A percentile compares a stretch with the other conserved stretches of the same genome.
These are phyloP conservation scores for Murina feae DNA, from an alignment of 2,113 vertebrate species.

Conservation along the genomic window DNA sequence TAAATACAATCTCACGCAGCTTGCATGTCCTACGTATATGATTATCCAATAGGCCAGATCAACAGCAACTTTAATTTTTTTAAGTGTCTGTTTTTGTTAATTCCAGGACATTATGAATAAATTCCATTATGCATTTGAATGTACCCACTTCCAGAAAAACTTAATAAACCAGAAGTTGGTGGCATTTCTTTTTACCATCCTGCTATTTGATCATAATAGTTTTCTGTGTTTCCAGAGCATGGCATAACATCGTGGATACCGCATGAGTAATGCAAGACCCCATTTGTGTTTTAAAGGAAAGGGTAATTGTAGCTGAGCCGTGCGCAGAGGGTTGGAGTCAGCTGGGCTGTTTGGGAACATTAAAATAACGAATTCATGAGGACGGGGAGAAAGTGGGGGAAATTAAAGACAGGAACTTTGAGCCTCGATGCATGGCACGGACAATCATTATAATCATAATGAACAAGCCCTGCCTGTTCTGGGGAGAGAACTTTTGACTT, in stretches of 20 bases:
- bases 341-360: background rate
- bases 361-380: background rate
- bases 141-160: conserved; percentile 75
- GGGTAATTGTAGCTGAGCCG: background rate
- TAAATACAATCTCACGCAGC: background rate
- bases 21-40: background rate
- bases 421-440: background rate
- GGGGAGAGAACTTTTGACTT: background rate
- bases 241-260: conserved; percentile 51
- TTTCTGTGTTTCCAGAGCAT: conserved; percentile 74
- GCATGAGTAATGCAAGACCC: conserved; percentile 36
- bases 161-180: conserved; percentile 58
- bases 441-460: background rate
- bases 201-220: conserved; percentile 55
- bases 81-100: background rate
- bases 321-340: background rate
- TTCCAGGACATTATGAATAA: conserved; percentile 72
- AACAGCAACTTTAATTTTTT: background rate
- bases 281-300: background rate
- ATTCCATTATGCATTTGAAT: conserved; percentile 73
- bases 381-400: background rate
- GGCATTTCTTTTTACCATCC: conserved; percentile 66
- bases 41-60: background rate
- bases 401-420: no score
- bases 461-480: background rate